Conservation (phyloP, 2,113 vertebrate genomes). For the Scopus umbretta region DNA sequence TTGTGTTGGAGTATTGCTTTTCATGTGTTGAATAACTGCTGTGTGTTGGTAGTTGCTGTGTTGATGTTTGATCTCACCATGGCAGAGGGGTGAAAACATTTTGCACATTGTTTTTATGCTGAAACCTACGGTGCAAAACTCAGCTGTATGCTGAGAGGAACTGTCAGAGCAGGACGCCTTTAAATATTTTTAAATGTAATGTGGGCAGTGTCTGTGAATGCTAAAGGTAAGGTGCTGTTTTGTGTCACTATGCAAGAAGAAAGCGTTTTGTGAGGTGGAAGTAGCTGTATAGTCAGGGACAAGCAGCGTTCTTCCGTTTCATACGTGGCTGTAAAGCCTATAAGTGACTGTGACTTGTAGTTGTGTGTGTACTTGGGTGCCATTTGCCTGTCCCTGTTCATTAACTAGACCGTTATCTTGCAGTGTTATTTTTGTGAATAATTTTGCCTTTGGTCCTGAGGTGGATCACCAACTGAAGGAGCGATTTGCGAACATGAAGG, state of each 20-base stretch:
- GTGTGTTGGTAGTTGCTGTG: not conserved
- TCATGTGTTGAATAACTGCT: accelerated
- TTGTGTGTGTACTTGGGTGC: not conserved
- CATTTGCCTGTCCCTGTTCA: not conserved
- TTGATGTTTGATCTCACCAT: not conserved
- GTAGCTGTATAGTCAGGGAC: not conserved
- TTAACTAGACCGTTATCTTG: slow-evolving; percentile 66
- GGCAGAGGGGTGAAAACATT: not conserved
- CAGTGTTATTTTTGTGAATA: slow-evolving; percentile 99
- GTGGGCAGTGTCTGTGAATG: not conserved
- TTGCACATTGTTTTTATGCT: not conserved
- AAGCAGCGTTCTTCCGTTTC: not conserved
- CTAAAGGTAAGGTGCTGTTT: not conserved
- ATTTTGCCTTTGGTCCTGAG: slow-evolving; percentile 99
- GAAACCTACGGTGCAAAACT: not conserved
- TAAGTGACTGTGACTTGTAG: not conserved
- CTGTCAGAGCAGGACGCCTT: not conserved
- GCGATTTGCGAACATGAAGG: slow-evolving; percentile 99
- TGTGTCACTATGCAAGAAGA: not conserved
- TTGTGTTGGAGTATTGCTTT: not conserved
- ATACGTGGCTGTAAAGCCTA: not conserved
- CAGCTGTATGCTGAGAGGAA: not conserved
- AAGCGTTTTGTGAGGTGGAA: not conserved
- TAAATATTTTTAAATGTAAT: accelerated
- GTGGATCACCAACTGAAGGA: slow-evolving; percentile 99